Evolutionary conservation across 1,140 invertebrate species (phyloP), one percentile per base, ranked within the genome.

Genomic region (Andricus grossulariae): DNA sequence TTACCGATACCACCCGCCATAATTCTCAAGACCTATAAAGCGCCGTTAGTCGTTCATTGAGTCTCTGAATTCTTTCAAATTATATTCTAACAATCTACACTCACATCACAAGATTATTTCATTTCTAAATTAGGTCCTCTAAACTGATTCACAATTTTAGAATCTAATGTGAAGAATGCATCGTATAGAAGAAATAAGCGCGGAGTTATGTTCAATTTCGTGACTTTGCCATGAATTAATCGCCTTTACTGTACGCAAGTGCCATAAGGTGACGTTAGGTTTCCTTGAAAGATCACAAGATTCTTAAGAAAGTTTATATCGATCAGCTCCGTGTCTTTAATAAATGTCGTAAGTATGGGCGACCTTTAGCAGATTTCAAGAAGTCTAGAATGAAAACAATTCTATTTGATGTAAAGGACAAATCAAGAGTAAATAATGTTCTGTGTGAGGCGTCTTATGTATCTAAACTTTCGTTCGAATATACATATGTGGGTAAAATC

Each of bases 1-100:
- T 66, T 66, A 66, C 32, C 25, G 60, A 66, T 45, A 66, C 25
- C 25, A 39, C 13, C 60, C 25, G 60, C 60, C 80, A 79, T 80
- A 81, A 73, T 73, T 82, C 81, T 66, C 60, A 66, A 66, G 55
- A 66, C 76, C 73, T 75, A 57, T 52, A 75, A 73, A 79, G 73
- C 74, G 75, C 19, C 25, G 55, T 60, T 54, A 21, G 72, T 54
- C 51, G 72, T 12, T 51, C 51, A 18, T 73, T 15, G 52, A 70
- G 39, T 71, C 45, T 21, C 45, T 71, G 21, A 50, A 45, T 45
- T 45, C 72, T 21, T 32, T 18, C 50, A 50, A 57, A n/a, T 74
- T 55, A 45, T 12, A 71, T 73, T 51, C 13, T 13, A 52, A 21
- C 52, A 78, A 72, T 18, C 57, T 52, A 50, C 71, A 45, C 39